Base-by-base conservation (phyloP, 2,797 vertebrate genomes). In the Gadopsis bispinosus region DNA sequence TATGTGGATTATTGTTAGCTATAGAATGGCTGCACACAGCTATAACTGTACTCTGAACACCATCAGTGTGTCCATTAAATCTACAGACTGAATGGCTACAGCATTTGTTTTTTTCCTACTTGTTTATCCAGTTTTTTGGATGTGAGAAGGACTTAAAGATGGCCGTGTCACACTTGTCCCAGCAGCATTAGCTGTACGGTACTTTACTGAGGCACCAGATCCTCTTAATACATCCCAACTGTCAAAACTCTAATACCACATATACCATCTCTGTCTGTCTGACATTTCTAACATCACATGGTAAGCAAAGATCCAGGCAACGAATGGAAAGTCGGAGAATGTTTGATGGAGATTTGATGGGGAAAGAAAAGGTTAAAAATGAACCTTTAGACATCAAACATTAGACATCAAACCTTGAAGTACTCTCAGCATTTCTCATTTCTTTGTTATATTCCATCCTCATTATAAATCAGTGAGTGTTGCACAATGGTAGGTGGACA, bases 171-270 rank as follows among this genome's bases (percentile, higher is more conserved):
- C 16, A 1, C 61, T 73, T 62, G 68, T 77, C 55, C 45, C 47
- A n/a, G 63, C 71, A 65, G 74, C 62, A 69, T 84, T 73, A 70
- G 31, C 69, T 55, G 33, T 22, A 45, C 64, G 62, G 54, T 51
- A 37, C 58, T 73, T 80, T 5, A 64, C 48, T 53, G 54, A 55
- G 29, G 55, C 39, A 79, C 35, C 37, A 74, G 43, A 83, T 76
- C 73, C 75, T 79, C 77, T 66, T 73, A 65, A 69, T 73, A 61
- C 62, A 62, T 70, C 71, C 64, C 17, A 33, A 61, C 77, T 60
- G 50, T 77, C 77, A 71, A 58, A 77, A 75, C 39, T 50, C 51
- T 69, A 77, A 60, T 58, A 41, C 71, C 62, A 60, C 60, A 26
- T 26, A 26, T 26, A 26, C 26, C 26, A 63, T 51, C 11, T 79